Evolutionary conservation across 2,888 invertebrate genomes (phyloP).

Genomic region (Linnaemya vulpina): DNA sequence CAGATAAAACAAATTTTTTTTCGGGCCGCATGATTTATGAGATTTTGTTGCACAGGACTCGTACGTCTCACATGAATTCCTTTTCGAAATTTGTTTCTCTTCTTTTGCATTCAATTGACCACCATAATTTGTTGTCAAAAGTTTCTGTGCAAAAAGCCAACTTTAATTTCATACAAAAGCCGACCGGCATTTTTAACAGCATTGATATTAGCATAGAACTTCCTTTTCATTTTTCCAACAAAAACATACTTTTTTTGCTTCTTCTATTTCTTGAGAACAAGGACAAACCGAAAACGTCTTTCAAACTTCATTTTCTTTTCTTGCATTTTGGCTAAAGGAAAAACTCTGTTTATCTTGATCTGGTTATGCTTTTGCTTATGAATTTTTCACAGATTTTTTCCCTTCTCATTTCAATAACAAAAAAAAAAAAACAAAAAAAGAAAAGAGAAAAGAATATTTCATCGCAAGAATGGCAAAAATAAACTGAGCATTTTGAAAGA

Average conservation of each 20-base stretch:
- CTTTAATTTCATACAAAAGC: slow-evolving; percentile 57
- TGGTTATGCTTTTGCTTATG: slow-evolving; percentile 70
- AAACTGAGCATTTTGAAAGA: slow-evolving; percentile 10
- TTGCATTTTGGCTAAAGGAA: slow-evolving; percentile 29
- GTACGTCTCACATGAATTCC: slow-evolving; percentile 46
- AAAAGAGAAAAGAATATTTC: slow-evolving; percentile 33
- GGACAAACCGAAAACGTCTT: slow-evolving; percentile 46
- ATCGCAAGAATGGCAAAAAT: not conserved
- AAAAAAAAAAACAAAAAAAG: too few species aligned
- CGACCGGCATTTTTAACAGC: slow-evolving; percentile 69
- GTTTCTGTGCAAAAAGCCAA: slow-evolving; percentile 28
- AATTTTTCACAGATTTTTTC: slow-evolving; percentile 64
- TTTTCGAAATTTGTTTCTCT: slow-evolving; percentile 17
- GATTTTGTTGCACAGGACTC: slow-evolving; percentile 41
- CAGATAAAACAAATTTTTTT: not conserved
- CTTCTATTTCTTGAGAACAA: slow-evolving; percentile 9
- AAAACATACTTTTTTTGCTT: not conserved
- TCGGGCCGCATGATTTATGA: slow-evolving; percentile 39
- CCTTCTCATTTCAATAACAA: not conserved
- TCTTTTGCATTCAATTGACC: slow-evolving; percentile 67
- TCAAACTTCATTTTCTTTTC: slow-evolving; percentile 52
- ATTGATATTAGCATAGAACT: slow-evolving; percentile 71
- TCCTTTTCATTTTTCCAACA: slow-evolving; percentile 51
- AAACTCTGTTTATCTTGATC: slow-evolving; percentile 69
- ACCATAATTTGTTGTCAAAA: slow-evolving; percentile 64